Conservation (phyloP, 2,113 vertebrate species). For the Microtus oregoni region DNA sequence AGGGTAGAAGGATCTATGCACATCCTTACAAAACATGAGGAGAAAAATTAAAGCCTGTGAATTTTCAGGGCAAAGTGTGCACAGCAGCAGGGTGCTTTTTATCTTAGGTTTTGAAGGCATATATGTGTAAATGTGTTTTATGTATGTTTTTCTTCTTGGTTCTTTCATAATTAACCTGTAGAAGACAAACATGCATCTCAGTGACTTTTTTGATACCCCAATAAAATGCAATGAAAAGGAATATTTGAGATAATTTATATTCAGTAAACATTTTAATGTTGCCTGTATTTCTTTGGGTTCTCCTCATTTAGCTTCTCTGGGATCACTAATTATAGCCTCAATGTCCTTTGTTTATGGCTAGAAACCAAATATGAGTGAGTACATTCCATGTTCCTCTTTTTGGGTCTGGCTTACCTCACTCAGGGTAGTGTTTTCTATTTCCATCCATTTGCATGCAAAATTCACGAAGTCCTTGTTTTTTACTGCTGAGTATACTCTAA, state of each 20-base stretch:
- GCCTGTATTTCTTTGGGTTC: neutral
- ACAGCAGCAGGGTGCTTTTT: constrained; percentile 34
- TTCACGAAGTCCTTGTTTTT: no score
- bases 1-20: neutral
- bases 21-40: neutral
- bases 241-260: constrained; percentile 29
- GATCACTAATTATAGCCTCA: no score
- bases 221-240: neutral
- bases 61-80: neutral
- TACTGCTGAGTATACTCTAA: no score
- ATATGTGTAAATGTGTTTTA: neutral
- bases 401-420: no score
- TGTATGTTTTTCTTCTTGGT: neutral
- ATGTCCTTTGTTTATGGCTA: no score
- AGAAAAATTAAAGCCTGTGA: constrained; percentile 6
- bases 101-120: neutral
- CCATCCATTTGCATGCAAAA: no score
- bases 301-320: no score
- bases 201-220: neutral
- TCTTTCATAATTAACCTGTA: constrained; percentile 13
- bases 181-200: neutral
- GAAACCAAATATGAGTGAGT: no score
- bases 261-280: neutral
- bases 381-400: no score
- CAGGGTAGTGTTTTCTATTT: no score